Conservation (phyloP, 1,140 invertebrate species). For the Drosophila simulans region DNA sequence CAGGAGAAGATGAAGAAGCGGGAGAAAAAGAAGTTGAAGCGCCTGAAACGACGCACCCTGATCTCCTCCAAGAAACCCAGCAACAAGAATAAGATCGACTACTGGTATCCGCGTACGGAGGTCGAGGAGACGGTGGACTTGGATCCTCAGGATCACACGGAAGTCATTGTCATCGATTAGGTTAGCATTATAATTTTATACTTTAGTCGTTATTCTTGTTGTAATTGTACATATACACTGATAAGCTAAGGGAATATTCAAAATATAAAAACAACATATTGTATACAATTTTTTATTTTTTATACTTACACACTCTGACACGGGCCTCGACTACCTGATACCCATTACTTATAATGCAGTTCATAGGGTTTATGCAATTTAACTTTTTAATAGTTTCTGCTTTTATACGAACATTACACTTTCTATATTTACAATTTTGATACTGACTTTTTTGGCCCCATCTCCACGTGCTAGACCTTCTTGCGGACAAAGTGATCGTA, state of each 20-base stretch:
- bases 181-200: slow-evolving; percentile 6
- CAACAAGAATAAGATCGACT: slow-evolving; percentile 57
- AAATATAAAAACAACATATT: too few species aligned
- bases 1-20: slow-evolving; percentile 58
- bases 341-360: too few species aligned
- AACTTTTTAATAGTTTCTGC: too few species aligned
- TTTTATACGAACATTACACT: too few species aligned
- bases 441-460: too few species aligned
- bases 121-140: slow-evolving; percentile 2
- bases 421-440: slow-evolving; percentile 8
- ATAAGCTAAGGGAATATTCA: too few species aligned
- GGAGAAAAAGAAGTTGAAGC: slow-evolving; percentile 63
- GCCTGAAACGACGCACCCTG: slow-evolving; percentile 61
- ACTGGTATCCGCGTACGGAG: neutral
- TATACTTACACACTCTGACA: too few species aligned
- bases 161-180: slow-evolving; percentile 44
- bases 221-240: slow-evolving; percentile 24
- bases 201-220: slow-evolving; percentile 37
- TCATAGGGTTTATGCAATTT: too few species aligned
- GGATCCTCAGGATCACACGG: neutral
- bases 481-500: slow-evolving; percentile 80
- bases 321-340: too few species aligned
- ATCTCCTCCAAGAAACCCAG: slow-evolving; percentile 75
- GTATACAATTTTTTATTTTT: too few species aligned
- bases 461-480: slow-evolving; percentile 54